These are phyloP conservation scores for Ciconia stormi DNA, from an alignment of 2,113 vertebrate genomes.

Conservation along the genomic window DNA sequence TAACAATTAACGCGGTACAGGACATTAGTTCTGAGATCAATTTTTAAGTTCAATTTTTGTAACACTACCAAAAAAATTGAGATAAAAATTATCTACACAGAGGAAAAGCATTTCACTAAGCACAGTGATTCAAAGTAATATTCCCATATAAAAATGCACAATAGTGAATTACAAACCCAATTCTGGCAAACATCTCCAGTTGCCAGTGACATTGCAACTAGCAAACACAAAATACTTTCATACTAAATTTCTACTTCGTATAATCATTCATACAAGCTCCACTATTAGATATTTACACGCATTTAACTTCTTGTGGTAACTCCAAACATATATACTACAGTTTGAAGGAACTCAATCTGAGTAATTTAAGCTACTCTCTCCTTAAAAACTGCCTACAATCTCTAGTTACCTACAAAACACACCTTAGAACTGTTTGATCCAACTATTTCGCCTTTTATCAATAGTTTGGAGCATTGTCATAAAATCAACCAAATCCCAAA, in stretches of 20 bases:
- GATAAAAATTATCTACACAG: not conserved
- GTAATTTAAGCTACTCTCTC: not conserved
- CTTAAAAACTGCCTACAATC: not conserved
- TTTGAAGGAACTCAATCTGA: not conserved
- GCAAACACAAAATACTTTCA: not conserved
- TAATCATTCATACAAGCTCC: not conserved
- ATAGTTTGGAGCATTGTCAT: not conserved
- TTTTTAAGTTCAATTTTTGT: not conserved
- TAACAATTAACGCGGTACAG: not conserved
- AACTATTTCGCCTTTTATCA: not conserved
- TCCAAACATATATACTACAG: not conserved
- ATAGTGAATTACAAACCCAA: not conserved
- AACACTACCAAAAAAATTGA: not conserved
- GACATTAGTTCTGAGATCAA: not conserved
- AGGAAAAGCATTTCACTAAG: not conserved
- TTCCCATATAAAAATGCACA: not conserved
- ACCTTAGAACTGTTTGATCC: not conserved
- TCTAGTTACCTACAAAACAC: not conserved
- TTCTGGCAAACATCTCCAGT: not conserved
- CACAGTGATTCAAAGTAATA: not conserved
- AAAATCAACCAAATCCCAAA: not conserved
- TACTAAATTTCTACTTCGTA: not conserved
- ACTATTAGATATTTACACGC: not conserved
- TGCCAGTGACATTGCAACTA: not conserved
- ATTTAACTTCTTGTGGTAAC: not conserved